These are phyloP conservation scores for Poicephalus gulielmi DNA, from an alignment of 2,113 vertebrate species.

Conservation along the genomic window DNA sequence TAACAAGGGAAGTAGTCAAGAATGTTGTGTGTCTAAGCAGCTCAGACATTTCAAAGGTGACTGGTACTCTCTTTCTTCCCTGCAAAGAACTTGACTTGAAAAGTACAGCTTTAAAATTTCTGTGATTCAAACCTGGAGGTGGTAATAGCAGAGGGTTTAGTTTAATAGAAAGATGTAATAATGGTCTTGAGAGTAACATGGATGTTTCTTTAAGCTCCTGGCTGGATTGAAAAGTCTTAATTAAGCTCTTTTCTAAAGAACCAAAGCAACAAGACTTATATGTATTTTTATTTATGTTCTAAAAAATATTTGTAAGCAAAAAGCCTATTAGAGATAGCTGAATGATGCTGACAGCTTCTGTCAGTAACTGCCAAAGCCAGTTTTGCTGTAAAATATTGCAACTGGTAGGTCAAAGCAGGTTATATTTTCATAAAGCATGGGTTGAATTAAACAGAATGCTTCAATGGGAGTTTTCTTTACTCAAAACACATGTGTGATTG, in stretches of 20 bases:
- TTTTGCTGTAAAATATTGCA: background rate
- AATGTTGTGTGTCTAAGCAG: background rate
- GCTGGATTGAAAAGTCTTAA: background rate
- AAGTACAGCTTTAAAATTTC: background rate
- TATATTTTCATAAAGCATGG: background rate
- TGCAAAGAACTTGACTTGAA: background rate
- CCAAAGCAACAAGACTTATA: background rate
- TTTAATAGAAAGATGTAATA: background rate
- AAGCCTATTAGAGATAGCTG: accelerated
- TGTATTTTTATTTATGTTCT: background rate
- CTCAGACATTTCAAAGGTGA: background rate
- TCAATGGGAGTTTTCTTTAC: background rate
- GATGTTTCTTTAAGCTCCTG: background rate
- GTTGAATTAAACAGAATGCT: background rate
- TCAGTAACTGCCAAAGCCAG: background rate
- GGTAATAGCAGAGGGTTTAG: accelerated
- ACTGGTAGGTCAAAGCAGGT: background rate
- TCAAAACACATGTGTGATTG: background rate
- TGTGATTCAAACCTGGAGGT: background rate
- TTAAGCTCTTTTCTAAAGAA: background rate
- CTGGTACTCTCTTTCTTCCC: background rate
- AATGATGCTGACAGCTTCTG: background rate
- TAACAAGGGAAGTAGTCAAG: too few species aligned
- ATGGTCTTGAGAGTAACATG: background rate
- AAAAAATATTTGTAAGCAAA: background rate